A percentile compares a stretch with the other conserved stretches of the same genome.
Conservation (phyloP, 2,888 invertebrate species). For the Habrosyne pyritoides region DNA sequence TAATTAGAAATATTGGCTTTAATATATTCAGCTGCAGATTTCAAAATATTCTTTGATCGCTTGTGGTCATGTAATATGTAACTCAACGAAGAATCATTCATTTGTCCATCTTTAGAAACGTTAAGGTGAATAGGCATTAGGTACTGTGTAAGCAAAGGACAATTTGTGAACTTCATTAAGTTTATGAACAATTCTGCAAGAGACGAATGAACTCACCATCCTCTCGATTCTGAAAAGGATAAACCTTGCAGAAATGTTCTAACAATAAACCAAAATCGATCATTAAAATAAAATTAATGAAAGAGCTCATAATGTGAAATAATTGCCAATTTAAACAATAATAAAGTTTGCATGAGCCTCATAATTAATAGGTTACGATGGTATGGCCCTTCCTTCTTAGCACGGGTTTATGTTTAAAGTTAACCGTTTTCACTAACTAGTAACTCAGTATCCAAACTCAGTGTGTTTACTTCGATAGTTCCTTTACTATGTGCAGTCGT, state of each 20-base stretch:
- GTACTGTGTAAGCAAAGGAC: slow-evolving; percentile 14
- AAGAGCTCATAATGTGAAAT: neutral
- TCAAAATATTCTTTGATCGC: slow-evolving; percentile 29
- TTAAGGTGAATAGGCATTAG: slow-evolving; percentile 7
- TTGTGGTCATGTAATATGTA: slow-evolving; percentile 57
- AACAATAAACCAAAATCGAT: slow-evolving; percentile 57
- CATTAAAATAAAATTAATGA: slow-evolving; percentile 16
- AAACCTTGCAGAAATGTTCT: slow-evolving; percentile 73
- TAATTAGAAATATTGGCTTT: neutral
- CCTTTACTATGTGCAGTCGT: slow-evolving; percentile 40
- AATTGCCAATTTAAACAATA: slow-evolving; percentile 9
- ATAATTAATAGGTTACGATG: slow-evolving; percentile 11
- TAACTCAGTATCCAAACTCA: slow-evolving; percentile 50
- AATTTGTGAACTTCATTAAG: slow-evolving; percentile 49
- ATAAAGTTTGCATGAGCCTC: neutral
- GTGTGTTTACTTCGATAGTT: slow-evolving; percentile 25
- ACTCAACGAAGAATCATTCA: slow-evolving; percentile 59
- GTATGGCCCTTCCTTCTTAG: slow-evolving; percentile 14
- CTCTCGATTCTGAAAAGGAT: slow-evolving; percentile 75
- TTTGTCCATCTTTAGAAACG: slow-evolving; percentile 9
- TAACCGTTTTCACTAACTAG: slow-evolving; percentile 33
- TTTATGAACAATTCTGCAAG: slow-evolving; percentile 73
- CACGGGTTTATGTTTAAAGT: slow-evolving; percentile 58
- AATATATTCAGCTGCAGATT: neutral
- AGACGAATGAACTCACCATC: slow-evolving; percentile 75